Evolutionary conservation across 2,888 invertebrate genomes (phyloP), one percentile per base, ranked within the genome.

Genomic region (Rhingia campestris): DNA sequence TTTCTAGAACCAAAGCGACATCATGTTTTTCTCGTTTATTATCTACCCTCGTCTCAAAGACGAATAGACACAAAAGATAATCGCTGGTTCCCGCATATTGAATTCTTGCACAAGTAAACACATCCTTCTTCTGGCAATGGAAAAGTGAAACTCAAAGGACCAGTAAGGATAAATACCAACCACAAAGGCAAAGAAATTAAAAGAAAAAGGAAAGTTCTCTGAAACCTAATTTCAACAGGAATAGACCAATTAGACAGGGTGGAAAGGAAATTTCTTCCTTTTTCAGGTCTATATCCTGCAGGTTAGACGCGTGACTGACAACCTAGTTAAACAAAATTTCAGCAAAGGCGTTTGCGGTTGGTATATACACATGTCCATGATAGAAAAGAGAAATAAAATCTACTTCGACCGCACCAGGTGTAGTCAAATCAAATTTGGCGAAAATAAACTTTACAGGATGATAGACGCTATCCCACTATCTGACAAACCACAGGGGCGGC

Each of bases 291-390:
- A 43, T 45, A 35, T 67, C 32, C 45, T 59, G 66, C 58, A 66
- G 51, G 58, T 75, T 66, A 75, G 22, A 67, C 58, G 75, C 58
- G 66, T 75, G 67, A 75, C 67, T 41, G 66, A 58, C 66, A 43
- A 66, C 32, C 49, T 47, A 59, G 58, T 49, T 58, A 49, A 70
- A 66, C 35, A 59, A 5, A 59, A 9, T 58, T 4, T 35, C 58
- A 33, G 22, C 64, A 51, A 59, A 49, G 41, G 33, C 53, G 14
- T n/a, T 33, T 39, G 33, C 0, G 39, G 30, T 4, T 41, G 35
- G 12, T 10, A 12, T 12, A n/a, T 43, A 3, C 22, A 14, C 5
- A 6, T 22, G 35, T 7, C 7, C 45, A 4, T 7, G 32, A 32
- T 22, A 51, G 7, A 4, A 7, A 32, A 30, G 37, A 14, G 41